Percentiles rank a stretch among this genome's conserved stretches.
phyloP scores from a whole-genome alignment of 2,797 vertebrate genomes.

The Anabacerthia variegaticeps region DNA sequence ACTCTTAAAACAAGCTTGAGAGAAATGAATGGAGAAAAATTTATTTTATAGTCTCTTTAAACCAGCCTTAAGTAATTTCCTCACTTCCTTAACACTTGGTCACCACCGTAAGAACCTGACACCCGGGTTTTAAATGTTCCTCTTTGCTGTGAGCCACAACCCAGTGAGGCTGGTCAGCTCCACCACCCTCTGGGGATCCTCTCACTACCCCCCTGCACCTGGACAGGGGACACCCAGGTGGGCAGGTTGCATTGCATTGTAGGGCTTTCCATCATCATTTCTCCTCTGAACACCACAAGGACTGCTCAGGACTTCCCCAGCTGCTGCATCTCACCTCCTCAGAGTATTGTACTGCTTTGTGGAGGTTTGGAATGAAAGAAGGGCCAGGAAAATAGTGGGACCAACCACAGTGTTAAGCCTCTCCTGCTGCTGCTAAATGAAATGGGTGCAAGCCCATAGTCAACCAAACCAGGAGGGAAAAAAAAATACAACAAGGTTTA shows the following conservation, averaged over 20 bases:
- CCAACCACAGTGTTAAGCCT: background rate
- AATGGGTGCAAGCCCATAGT: background rate
- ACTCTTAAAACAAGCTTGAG: background rate
- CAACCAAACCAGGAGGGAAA: background rate
- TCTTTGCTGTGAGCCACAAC: background rate
- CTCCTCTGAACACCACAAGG: background rate
- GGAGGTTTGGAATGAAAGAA: background rate
- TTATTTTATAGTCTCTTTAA: background rate
- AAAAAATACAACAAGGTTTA: background rate
- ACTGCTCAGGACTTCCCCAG: background rate
- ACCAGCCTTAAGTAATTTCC: background rate
- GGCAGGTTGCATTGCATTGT: background rate
- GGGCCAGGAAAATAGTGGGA: background rate
- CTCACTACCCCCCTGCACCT: background rate
- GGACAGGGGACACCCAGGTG: rapidly evolving
- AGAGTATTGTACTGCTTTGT: background rate
- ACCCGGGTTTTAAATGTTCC: background rate
- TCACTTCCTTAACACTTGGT: background rate
- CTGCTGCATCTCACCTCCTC: background rate
- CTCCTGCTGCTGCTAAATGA: background rate
- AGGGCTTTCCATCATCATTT: background rate
- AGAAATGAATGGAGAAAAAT: slow-evolving; percentile 1
- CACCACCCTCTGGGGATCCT: background rate
- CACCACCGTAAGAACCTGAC: background rate
- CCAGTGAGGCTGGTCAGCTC: background rate